phyloP scores from a whole-genome alignment of 2,797 vertebrate species.

The Chiroxiphia lanceolata region DNA sequence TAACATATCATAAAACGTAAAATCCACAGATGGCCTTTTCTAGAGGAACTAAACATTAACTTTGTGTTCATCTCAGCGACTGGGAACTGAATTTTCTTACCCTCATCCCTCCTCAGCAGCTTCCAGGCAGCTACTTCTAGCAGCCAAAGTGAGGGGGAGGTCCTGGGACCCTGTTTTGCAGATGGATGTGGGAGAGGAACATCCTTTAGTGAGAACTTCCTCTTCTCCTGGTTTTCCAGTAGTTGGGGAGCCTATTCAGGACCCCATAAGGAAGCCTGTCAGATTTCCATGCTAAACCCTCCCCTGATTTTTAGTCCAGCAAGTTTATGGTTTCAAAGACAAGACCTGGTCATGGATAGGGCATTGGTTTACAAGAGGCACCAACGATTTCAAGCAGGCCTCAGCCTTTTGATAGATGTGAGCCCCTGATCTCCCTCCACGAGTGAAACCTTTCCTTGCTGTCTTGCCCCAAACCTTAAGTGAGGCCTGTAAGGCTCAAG shows the following conservation, averaged over 20 bases:
- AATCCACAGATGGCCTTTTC: constrained; percentile 28
- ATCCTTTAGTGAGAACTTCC: not conserved
- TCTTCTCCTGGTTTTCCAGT: not conserved
- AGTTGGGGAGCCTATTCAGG: not conserved
- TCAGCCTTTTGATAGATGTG: not conserved
- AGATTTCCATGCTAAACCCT: not conserved
- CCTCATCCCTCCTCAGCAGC: not conserved
- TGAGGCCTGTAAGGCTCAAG: not conserved
- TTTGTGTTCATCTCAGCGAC: not conserved
- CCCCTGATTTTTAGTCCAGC: not conserved
- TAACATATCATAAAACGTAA: not conserved
- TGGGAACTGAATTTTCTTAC: not conserved
- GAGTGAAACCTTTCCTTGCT: not conserved
- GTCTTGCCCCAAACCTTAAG: not conserved
- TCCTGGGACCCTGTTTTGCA: accelerated
- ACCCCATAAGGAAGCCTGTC: not conserved
- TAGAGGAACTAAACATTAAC: not conserved
- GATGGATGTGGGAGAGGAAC: not conserved
- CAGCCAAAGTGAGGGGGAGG: not conserved
- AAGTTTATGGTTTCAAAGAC: not conserved
- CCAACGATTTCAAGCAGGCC: not conserved
- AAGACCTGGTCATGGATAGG: not conserved
- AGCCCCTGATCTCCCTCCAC: accelerated
- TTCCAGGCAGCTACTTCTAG: not conserved
- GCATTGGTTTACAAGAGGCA: not conserved